Evolutionary conservation across 2,888 invertebrate genomes (phyloP).

Genomic region (Drosophila nigricruria): DNA sequence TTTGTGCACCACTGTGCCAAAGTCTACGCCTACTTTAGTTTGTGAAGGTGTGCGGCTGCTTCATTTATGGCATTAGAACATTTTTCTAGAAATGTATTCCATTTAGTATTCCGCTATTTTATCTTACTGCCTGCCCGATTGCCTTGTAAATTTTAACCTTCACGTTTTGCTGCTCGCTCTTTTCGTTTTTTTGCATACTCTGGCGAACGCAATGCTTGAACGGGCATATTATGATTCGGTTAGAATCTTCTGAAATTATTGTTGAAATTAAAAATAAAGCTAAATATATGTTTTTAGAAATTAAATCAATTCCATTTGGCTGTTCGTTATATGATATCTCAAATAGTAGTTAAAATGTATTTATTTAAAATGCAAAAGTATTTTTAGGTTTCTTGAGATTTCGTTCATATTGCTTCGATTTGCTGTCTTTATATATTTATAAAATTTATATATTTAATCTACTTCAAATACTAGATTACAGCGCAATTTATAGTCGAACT

Average conservation of each 20-base stretch:
- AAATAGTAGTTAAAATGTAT: neutral
- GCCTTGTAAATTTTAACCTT: slow-evolving; percentile 75
- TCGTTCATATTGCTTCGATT: neutral
- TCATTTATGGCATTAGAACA: slow-evolving; percentile 64
- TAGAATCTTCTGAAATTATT: neutral
- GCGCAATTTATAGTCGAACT: neutral
- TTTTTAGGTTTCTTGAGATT: neutral
- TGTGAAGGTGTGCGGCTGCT: slow-evolving; percentile 60
- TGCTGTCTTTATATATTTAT: neutral
- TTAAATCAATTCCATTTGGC: too few relatives aligned
- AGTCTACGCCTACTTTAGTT: slow-evolving; percentile 35
- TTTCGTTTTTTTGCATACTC: slow-evolving; percentile 24
- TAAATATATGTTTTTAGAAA: too few relatives aligned
- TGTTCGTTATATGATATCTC: neutral
- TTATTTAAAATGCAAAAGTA: too few relatives aligned
- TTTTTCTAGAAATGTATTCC: slow-evolving; percentile 55
- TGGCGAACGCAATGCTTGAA: neutral
- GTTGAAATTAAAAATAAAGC: neutral
- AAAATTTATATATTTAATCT: neutral
- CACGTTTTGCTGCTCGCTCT: slow-evolving; percentile 57
- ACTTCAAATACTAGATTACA: neutral
- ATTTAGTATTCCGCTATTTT: slow-evolving; percentile 52
- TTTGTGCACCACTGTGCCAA: slow-evolving; percentile 58
- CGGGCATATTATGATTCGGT: slow-evolving; percentile 2
- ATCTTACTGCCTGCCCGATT: slow-evolving; percentile 55